Evolutionary conservation across 2,797 vertebrate genomes (phyloP).

Genomic region (Tenualosa ilisha): DNA sequence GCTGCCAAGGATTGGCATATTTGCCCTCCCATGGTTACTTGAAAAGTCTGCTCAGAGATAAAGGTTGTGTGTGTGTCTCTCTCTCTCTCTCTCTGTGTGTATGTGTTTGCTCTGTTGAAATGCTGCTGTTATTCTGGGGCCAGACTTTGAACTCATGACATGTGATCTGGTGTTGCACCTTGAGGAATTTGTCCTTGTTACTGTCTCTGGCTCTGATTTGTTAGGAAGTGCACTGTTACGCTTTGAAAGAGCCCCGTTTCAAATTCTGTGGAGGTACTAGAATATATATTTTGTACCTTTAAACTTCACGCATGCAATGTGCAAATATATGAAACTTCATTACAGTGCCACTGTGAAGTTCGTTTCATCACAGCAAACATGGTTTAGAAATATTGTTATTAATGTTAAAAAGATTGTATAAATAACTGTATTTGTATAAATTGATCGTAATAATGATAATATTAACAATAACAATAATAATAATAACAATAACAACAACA

Average conservation of each 20-base stretch:
- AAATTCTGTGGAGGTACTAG: background rate
- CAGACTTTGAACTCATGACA: conserved; percentile 32
- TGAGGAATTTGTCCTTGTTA: background rate
- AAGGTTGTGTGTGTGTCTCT: background rate
- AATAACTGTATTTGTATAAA: too few relatives aligned
- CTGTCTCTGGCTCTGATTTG: conserved; percentile 9
- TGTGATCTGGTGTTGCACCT: conserved; percentile 27
- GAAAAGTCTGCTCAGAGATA: background rate
- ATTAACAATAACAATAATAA: too few relatives aligned
- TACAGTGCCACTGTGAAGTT: background rate
- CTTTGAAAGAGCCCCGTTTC: background rate
- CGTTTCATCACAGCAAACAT: background rate
- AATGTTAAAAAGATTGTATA: too few relatives aligned
- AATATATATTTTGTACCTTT: background rate
- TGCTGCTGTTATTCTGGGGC: background rate
- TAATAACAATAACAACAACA: too few relatives aligned
- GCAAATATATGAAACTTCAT: background rate
- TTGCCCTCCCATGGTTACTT: background rate
- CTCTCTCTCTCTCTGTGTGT: background rate
- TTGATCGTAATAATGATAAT: too few relatives aligned
- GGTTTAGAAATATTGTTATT: too few relatives aligned
- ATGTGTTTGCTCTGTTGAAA: background rate
- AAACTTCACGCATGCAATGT: background rate
- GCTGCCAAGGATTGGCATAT: background rate
- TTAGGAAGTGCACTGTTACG: background rate